Conservation (phyloP, 1,140 invertebrate genomes). For the Cotesia typhae region DNA sequence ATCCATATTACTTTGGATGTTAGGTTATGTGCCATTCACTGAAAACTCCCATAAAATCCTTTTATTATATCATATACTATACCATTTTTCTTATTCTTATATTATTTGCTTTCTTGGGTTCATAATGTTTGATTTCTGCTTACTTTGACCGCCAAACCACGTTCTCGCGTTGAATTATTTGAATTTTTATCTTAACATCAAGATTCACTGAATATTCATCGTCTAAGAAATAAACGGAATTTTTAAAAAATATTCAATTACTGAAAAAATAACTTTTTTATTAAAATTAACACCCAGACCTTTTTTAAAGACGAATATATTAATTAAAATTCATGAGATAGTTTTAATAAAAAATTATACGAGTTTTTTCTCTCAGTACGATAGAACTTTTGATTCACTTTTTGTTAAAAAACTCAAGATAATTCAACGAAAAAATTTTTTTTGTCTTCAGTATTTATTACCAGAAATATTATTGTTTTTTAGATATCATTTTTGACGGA, state of each 20-base stretch:
- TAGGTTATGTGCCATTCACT: constrained; percentile 20
- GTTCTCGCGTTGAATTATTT: constrained; percentile 17
- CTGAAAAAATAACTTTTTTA: neutral
- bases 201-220: constrained; percentile 11
- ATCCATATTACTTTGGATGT: constrained; percentile 6
- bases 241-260: constrained; percentile 1
- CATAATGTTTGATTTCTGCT: constrained; percentile 18
- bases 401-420: too few species aligned
- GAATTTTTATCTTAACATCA: constrained; percentile 4
- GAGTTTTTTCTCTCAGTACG: too few species aligned
- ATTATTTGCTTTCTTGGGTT: constrained; percentile 2
- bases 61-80: neutral
- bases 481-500: too few species aligned
- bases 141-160: constrained; percentile 13
- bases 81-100: neutral
- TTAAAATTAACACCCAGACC: neutral
- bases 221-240: neutral
- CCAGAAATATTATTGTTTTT: too few species aligned
- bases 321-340: too few species aligned
- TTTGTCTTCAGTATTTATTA: too few species aligned
- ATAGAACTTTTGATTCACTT: too few species aligned
- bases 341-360: too few species aligned
- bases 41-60: constrained; percentile 6
- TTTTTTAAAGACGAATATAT: too few species aligned
- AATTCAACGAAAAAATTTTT: too few species aligned